These are phyloP conservation scores for Lissonota sp. DNA, from an alignment of 2,888 invertebrate species.

Conservation along the genomic window DNA sequence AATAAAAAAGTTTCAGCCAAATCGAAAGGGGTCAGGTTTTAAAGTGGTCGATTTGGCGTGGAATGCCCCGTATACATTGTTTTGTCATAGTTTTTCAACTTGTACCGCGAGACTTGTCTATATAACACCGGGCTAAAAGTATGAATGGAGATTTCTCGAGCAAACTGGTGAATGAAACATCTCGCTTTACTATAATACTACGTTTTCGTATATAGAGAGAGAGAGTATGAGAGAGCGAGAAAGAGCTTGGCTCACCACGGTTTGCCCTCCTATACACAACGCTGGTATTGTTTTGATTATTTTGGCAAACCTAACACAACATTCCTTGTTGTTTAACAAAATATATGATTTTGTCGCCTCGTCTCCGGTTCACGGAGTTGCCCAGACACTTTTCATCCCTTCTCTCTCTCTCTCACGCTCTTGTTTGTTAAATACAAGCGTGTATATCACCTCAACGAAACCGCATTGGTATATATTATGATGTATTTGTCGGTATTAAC, in stretches of 20 bases:
- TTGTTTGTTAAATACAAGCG: constrained; percentile 25
- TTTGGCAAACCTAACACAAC: constrained; percentile 83
- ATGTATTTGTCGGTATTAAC: constrained; percentile 39
- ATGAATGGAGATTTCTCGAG: constrained; percentile 52
- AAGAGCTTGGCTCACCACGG: constrained; percentile 23
- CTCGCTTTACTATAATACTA: constrained; percentile 53
- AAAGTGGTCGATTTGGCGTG: too few species aligned
- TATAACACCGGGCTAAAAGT: constrained; percentile 32
- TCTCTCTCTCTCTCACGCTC: constrained; percentile 39
- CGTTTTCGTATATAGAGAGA: constrained; percentile 32
- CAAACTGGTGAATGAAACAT: constrained; percentile 59
- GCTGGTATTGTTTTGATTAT: constrained; percentile 81
- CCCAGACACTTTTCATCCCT: constrained; percentile 30
- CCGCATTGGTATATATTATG: constrained; percentile 13
- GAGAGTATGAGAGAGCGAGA: constrained; percentile 38
- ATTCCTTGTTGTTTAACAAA: constrained; percentile 82
- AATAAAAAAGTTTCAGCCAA: too few species aligned
- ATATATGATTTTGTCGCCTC: constrained; percentile 81
- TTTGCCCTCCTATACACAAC: constrained; percentile 49
- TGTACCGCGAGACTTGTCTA: constrained; percentile 4
- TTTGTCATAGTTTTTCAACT: constrained; percentile 15
- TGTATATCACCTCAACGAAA: constrained; percentile 50
- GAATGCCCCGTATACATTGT: not conserved
- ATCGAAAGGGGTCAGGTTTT: too few species aligned
- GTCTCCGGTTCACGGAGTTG: constrained; percentile 63